These are phyloP conservation scores for Elachura formosa DNA, from an alignment of 2,113 vertebrate species.

Conservation along the genomic window DNA sequence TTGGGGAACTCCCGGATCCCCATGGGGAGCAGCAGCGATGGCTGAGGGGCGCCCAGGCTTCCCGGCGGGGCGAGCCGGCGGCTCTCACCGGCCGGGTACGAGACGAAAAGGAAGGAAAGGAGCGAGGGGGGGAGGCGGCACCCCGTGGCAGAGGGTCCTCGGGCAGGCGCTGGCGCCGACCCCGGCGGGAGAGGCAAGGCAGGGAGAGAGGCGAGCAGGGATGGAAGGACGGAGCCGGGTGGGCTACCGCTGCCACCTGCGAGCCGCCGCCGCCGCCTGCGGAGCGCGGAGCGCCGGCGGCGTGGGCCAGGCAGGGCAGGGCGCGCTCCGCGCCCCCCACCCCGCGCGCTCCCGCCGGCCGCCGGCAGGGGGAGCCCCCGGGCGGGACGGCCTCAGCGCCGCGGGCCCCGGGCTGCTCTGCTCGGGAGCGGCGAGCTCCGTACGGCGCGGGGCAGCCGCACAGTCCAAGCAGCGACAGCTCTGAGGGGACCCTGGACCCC, in stretches of 20 bases:
- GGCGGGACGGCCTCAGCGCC: background rate
- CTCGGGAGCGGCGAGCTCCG: accelerated
- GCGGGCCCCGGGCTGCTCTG: too few relatives aligned
- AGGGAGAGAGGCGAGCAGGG: background rate
- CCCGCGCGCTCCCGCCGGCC: too few relatives aligned
- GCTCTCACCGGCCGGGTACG: background rate
- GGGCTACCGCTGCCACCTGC: background rate
- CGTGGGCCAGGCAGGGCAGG: background rate
- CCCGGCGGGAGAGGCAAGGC: too few relatives aligned
- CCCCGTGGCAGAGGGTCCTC: background rate
- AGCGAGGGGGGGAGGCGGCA: background rate
- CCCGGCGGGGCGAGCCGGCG: conserved; percentile 12
- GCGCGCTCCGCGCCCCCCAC: too few relatives aligned
- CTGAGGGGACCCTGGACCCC: background rate
- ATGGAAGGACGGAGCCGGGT: background rate
- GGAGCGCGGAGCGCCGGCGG: background rate
- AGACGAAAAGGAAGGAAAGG: background rate
- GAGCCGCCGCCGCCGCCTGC: background rate
- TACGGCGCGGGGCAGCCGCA: accelerated
- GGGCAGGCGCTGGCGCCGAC: background rate
- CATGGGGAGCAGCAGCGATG: conserved; percentile 61
- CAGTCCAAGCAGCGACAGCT: background rate
- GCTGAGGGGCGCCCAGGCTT: conserved; percentile 61
- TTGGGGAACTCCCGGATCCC: conserved; percentile 75
- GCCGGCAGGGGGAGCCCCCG: background rate